Evolutionary conservation across 2,888 invertebrate species (phyloP).

Genomic region (Portevinia maculata): DNA sequence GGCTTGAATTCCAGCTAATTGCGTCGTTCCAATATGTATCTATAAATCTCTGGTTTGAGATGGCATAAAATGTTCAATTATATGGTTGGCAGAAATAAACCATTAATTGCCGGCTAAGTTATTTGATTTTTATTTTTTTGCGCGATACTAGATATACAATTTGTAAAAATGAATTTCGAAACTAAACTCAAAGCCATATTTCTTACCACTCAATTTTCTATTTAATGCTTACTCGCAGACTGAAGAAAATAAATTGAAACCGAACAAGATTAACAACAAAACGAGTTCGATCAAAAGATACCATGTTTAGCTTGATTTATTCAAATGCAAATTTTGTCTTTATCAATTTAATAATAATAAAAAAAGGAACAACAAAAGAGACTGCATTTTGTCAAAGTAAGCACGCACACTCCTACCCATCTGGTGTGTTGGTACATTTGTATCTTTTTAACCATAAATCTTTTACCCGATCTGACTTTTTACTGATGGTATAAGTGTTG

Average conservation of each 20-base stretch:
- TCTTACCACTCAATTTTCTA: too few species aligned
- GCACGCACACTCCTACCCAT: not conserved
- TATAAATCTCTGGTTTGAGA: not conserved
- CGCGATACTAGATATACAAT: too few species aligned
- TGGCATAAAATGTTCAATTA: conserved; percentile 4
- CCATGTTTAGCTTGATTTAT: conserved; percentile 34
- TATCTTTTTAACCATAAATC: conserved; percentile 47
- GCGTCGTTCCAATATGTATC: not conserved
- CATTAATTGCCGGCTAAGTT: not conserved
- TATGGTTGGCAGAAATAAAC: not conserved
- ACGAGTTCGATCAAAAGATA: conserved; percentile 13
- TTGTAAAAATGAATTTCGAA: too few species aligned
- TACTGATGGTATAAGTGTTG: conserved; percentile 31
- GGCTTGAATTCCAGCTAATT: not conserved
- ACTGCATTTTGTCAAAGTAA: not conserved
- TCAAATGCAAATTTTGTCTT: conserved; percentile 50
- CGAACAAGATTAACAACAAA: conserved; percentile 17
- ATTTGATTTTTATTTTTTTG: not conserved
- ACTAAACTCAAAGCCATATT: too few species aligned
- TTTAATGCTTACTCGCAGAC: too few species aligned
- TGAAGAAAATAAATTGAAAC: not conserved
- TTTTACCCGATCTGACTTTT: conserved; percentile 21
- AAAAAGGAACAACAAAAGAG: not conserved
- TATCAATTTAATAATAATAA: conserved; percentile 30
- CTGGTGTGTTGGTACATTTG: not conserved